Evolutionary conservation across 2,888 invertebrate genomes (phyloP).

Genomic region (Trypoxylon attenuatum): DNA sequence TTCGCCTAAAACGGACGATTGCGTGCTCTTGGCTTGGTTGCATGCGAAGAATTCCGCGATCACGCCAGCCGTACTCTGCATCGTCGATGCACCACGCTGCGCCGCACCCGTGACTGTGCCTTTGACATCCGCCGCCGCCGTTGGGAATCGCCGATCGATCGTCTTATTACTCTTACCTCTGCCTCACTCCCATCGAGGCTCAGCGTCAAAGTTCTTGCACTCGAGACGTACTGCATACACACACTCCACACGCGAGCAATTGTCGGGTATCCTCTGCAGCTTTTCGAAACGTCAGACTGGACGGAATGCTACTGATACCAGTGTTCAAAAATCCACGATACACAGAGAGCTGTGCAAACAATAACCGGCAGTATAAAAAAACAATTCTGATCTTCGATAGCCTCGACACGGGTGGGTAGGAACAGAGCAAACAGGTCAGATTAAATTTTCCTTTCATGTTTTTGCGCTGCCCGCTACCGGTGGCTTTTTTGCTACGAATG

Average conservation of each 20-base stretch:
- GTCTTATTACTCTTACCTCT: conserved; percentile 37
- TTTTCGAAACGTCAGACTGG: background rate
- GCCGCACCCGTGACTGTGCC: too few species aligned
- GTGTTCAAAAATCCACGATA: background rate
- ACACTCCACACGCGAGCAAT: too few species aligned
- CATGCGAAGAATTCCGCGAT: conserved; percentile 49
- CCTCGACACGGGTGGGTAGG: background rate
- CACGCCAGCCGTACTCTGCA: conserved; percentile 30
- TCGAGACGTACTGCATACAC: too few species aligned
- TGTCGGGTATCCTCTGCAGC: too few species aligned
- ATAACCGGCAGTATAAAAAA: too few species aligned
- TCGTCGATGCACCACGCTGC: conserved; percentile 30
- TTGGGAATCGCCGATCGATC: conserved; percentile 39
- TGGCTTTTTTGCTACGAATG: background rate
- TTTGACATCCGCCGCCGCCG: conserved; percentile 37
- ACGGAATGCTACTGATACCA: background rate
- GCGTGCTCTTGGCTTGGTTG: conserved; percentile 38
- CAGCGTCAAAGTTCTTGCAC: too few species aligned
- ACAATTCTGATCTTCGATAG: too few species aligned
- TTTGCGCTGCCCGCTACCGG: background rate
- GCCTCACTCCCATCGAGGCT: too few species aligned
- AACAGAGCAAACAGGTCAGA: background rate
- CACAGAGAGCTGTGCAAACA: background rate
- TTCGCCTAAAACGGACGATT: conserved; percentile 42
- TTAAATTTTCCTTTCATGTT: background rate